Percentiles rank a stretch among this genome's conserved stretches.
Conservation (phyloP, 2,888 invertebrate species). For the Tipula lateralis region DNA sequence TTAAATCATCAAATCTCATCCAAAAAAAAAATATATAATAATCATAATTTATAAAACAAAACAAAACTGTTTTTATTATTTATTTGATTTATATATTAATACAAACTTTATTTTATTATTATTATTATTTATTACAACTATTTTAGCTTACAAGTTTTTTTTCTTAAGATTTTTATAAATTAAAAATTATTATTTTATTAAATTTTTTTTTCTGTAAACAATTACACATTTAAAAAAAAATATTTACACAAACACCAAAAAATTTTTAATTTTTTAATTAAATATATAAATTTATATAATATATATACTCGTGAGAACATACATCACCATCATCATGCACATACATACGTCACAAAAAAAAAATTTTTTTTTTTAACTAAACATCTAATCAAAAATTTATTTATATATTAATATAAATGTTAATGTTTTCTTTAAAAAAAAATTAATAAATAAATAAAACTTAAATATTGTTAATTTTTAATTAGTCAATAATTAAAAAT, state of each 20-base stretch:
- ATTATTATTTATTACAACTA: not conserved
- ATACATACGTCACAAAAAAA: not conserved
- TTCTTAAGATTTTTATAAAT: not conserved
- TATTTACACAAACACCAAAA: not conserved
- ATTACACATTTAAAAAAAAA: constrained; percentile 12
- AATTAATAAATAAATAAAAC: not conserved
- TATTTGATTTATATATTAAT: not conserved
- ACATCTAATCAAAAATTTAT: not conserved
- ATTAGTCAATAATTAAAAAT: not conserved
- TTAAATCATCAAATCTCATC: constrained; percentile 6
- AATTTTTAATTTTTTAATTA: not conserved
- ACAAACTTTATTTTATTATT: not conserved
- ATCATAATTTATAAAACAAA: not conserved
- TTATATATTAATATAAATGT: not conserved
- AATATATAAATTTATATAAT: not conserved
- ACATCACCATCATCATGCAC: not conserved
- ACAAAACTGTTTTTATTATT: not conserved
- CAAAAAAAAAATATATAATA: not conserved
- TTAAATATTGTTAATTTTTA: not conserved
- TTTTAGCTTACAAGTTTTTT: not conserved
- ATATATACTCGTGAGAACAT: not conserved
- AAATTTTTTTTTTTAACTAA: not conserved
- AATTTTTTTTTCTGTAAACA: not conserved
- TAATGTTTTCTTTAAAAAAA: not conserved
- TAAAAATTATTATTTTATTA: not conserved